Conservation (phyloP, 2,113 vertebrate genomes). For the Terrapene triunguis region DNA sequence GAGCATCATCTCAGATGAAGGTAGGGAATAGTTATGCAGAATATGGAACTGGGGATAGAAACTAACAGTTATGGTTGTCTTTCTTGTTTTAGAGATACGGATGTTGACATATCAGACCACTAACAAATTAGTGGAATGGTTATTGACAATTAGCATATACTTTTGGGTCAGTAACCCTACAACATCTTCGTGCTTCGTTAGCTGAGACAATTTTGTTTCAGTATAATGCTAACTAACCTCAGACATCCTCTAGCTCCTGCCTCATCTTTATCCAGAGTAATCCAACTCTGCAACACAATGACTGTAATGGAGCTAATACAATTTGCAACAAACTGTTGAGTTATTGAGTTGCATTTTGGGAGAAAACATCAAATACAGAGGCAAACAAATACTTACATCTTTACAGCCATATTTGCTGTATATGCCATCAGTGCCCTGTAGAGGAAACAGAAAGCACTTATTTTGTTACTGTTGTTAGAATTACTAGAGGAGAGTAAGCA, state of each 20-base stretch:
- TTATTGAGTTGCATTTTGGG: not conserved
- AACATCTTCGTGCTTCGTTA: not conserved
- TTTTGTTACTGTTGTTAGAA: not conserved
- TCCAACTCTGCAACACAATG: not conserved
- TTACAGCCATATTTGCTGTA: conserved; percentile 42
- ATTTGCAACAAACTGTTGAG: not conserved
- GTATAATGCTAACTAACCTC: not conserved
- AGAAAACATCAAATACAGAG: not conserved
- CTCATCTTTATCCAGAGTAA: not conserved
- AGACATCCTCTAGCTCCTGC: not conserved
- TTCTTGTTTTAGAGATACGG: not conserved
- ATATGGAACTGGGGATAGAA: not conserved
- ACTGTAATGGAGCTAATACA: not conserved
- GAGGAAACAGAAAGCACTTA: not conserved
- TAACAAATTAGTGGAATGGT: not conserved
- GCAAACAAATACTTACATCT: conserved; percentile 59
- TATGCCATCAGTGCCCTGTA: conserved; percentile 48
- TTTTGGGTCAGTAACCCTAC: not conserved
- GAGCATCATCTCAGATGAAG: not conserved
- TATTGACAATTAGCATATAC: not conserved
- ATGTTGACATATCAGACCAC: not conserved
- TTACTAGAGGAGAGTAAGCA: not conserved
- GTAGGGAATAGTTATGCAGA: not conserved
- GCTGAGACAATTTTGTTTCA: not conserved
- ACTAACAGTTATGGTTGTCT: not conserved